A percentile compares a stretch with the other conserved stretches of the same genome.
Evolutionary conservation across 2,113 vertebrate species (phyloP).

Genomic region (Tupaia chinensis): DNA sequence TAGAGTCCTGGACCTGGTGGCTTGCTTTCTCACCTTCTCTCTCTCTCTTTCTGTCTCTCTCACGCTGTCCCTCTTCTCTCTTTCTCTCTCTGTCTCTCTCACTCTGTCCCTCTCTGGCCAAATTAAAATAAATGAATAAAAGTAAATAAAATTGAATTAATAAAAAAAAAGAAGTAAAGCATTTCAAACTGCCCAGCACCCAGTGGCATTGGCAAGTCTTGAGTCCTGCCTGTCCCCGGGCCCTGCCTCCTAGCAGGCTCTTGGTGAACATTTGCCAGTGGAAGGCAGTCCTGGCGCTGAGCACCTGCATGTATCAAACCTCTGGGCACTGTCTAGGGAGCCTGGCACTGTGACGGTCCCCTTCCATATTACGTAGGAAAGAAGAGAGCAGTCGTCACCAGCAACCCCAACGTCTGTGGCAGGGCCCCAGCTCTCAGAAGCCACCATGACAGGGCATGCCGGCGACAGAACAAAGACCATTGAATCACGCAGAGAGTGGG

Average conservation of each 20-base stretch:
- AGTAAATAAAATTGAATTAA: no score
- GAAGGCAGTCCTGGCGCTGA: neutral
- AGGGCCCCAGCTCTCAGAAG: neutral
- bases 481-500: neutral
- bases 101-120: no score
- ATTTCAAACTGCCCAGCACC: accelerated
- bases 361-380: neutral
- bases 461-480: constrained; percentile 40
- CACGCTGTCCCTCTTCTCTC: no score
- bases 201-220: neutral
- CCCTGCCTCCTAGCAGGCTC: neutral
- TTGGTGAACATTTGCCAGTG: neutral
- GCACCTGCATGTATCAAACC: neutral
- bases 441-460: neutral
- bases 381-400: neutral
- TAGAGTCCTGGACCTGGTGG: no score
- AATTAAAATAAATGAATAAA: no score
- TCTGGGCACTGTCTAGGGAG: neutral
- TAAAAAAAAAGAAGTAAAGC: neutral
- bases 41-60: no score
- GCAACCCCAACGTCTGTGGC: neutral
- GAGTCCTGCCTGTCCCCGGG: neutral
- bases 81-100: no score
- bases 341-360: neutral
- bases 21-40: no score